Base-by-base conservation (phyloP, 2,113 vertebrate genomes). In the Cheilinus undulatus region DNA sequence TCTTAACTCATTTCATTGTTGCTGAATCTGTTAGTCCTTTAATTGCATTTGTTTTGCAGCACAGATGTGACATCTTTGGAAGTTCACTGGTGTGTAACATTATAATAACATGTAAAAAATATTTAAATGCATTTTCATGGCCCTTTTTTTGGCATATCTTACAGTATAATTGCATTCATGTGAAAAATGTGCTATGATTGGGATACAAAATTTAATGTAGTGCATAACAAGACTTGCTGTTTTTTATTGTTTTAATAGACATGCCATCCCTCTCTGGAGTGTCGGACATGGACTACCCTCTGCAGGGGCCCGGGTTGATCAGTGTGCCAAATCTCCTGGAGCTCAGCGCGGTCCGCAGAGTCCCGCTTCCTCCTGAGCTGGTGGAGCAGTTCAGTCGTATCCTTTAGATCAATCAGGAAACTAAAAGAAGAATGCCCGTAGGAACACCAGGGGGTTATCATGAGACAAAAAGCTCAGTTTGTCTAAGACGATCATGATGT, bases 351-450 rank as follows among this genome's bases (percentile, higher is more conserved):
- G 93, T 97, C 42, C 94, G 95, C 53, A 90, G 97, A 81, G 95
- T 99, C 43, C 98, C 98, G 3, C 93, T 99, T 12, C 98, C 98
- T 0, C 97, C 97, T 0, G 98, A 99, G 78, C 93, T 99, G 27
- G 96, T 99, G 42, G 97, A 99, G 83, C 98, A 98, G 75, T 99
- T 99, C 91, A 95, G 97, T 70, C 96, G 97, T 99, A 99, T 99
- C 97, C 94, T 96, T 69, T 64, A 5, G 0, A 3, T 48, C 22
- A 15, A 42, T 78, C 7, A 42, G 24, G 1, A 66, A 46, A 50
- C 32, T 9, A 9, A 2, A 15, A 43, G n/a, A 45, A 0, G 0
- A 30, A 0, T 20, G 26, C 17, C 60, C 50, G 50, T 0, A 34
- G 17, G 23, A 28, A 5, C 5, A 48, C 20, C 3, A 32, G 0